These are phyloP conservation scores for Lasioglossum oenotherae DNA, from an alignment of 2,888 invertebrate species.

Conservation along the genomic window DNA sequence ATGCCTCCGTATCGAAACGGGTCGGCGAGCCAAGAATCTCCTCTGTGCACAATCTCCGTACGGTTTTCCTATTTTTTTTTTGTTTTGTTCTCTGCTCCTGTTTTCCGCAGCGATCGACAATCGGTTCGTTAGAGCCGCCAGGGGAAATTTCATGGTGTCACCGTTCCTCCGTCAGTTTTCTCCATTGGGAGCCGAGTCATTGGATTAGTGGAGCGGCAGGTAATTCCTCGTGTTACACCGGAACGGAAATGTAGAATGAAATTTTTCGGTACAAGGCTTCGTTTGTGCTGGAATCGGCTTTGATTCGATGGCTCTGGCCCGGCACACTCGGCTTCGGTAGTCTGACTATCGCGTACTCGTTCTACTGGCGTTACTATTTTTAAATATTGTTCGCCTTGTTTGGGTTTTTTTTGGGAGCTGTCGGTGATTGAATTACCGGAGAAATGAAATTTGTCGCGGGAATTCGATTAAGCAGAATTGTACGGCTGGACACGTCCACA, in stretches of 20 bases:
- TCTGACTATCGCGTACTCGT: not conserved
- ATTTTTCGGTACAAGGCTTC: constrained; percentile 12
- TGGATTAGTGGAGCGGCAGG: constrained; percentile 6
- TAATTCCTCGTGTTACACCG: constrained; percentile 16
- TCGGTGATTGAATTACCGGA: not conserved
- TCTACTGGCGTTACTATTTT: not conserved
- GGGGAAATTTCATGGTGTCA: constrained; percentile 6
- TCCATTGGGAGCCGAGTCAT: not conserved
- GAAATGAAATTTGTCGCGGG: not conserved
- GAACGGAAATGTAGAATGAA: constrained; percentile 17
- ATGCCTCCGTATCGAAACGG: not conserved
- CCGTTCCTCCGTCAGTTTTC: not conserved
- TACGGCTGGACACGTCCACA: not conserved
- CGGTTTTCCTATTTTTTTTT: not conserved
- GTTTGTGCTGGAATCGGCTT: constrained; percentile 10
- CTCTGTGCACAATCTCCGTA: not conserved
- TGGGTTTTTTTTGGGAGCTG: not conserved
- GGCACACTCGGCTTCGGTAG: not conserved
- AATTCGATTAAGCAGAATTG: not conserved
- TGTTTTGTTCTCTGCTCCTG: not conserved
- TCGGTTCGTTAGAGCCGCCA: constrained; percentile 14
- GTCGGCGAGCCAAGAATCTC: not conserved
- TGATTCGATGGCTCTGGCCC: not conserved
- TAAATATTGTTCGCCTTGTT: not conserved
- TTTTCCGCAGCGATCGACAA: not conserved